Percentiles rank a stretch among this genome's conserved stretches.
These are phyloP conservation scores for Bombycilla garrulus DNA, from an alignment of 2,113 vertebrate species.

Conservation along the genomic window DNA sequence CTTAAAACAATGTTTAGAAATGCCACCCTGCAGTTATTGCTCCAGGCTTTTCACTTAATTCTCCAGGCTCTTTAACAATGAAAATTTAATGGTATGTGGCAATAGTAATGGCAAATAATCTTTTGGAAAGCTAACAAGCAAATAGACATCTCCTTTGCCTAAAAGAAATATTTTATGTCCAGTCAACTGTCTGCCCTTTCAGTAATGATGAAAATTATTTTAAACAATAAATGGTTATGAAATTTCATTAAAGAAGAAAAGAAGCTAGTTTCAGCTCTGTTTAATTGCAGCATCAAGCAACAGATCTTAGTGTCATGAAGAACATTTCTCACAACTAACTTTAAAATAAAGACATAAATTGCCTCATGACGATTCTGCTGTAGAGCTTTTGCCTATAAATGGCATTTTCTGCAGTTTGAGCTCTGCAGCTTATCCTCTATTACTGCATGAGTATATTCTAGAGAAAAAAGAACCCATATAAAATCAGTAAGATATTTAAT, in stretches of 20 bases:
- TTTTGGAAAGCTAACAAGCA: not conserved
- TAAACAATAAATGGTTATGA: not conserved
- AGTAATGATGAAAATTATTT: not conserved
- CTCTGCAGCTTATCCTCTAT: not conserved
- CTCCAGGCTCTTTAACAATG: not conserved
- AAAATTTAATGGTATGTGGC: not conserved
- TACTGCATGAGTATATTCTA: not conserved
- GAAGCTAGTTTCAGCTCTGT: not conserved
- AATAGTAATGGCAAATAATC: not conserved
- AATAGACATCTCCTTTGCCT: not conserved
- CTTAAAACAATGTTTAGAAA: not conserved
- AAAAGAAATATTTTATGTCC: not conserved
- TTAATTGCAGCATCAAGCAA: not conserved
- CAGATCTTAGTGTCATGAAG: not conserved
- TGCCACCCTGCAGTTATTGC: not conserved
- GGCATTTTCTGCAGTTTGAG: not conserved
- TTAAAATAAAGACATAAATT: not conserved
- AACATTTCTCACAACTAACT: not conserved
- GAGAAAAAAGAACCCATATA: not conserved
- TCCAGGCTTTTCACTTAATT: not conserved
- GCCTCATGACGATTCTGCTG: not conserved
- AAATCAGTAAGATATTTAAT: not conserved
- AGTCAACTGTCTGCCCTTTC: not conserved
- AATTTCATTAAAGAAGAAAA: constrained; percentile 61
- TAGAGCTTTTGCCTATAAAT: not conserved